phyloP scores from a whole-genome alignment of 2,888 invertebrate species.

The Uloborus plumipes region DNA sequence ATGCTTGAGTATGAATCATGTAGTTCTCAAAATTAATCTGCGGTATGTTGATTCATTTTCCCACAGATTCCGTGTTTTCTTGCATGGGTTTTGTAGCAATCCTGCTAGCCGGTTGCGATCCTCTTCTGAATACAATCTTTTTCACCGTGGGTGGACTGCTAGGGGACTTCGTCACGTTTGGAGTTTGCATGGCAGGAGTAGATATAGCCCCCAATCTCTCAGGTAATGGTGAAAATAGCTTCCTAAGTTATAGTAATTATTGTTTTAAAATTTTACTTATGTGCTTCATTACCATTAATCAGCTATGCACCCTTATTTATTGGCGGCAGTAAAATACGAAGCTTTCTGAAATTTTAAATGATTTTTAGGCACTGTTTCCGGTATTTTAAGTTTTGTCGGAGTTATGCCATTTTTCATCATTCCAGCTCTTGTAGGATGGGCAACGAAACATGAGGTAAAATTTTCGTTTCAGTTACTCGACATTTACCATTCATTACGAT shows the following conservation, averaged over 20 bases:
- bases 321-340: neutral
- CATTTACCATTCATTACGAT: too few species aligned
- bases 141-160: constrained; percentile 38
- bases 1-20: too few species aligned
- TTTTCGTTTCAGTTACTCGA: too few species aligned
- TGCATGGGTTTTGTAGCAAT: constrained; percentile 45
- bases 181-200: constrained; percentile 48
- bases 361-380: constrained; percentile 38
- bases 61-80: constrained; percentile 37
- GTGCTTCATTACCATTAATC: too few species aligned
- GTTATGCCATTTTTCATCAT: constrained; percentile 50
- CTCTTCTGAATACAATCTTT: constrained; percentile 32
- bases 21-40: too few species aligned
- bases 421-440: constrained; percentile 41
- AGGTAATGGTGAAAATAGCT: constrained; percentile 5
- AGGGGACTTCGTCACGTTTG: constrained; percentile 47
- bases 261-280: too few species aligned
- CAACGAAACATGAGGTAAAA: constrained; percentile 41
- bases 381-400: constrained; percentile 37
- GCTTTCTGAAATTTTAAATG: too few species aligned
- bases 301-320: too few species aligned
- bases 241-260: neutral
- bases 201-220: constrained; percentile 50
- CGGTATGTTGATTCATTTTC: neutral
- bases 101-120: constrained; percentile 35